Evolutionary conservation across 2,888 invertebrate species (phyloP).

Genomic region (Scaptomyza parva): DNA sequence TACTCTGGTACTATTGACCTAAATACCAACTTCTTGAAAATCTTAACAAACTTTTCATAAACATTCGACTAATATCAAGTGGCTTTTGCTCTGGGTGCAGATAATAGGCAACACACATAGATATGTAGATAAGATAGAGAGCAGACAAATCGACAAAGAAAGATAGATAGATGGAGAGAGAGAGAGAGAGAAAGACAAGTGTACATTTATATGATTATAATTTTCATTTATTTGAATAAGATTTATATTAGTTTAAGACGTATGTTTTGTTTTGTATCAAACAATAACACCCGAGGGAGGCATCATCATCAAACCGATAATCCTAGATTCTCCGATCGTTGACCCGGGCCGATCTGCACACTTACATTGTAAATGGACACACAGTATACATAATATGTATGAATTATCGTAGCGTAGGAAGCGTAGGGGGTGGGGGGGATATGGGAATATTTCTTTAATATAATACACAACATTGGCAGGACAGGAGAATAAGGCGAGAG

Average conservation of each 20-base stretch:
- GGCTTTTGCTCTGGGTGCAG: constrained; percentile 5
- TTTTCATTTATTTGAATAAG: constrained; percentile 58
- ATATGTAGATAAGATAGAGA: constrained; percentile 6
- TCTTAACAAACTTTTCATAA: not conserved
- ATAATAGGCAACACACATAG: constrained; percentile 5
- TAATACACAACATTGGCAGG: constrained; percentile 45
- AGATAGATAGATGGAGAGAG: constrained; percentile 1
- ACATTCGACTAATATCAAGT: not conserved
- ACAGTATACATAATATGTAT: constrained; percentile 16
- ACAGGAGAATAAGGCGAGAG: not conserved
- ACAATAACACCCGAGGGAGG: constrained; percentile 42
- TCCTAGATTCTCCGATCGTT: constrained; percentile 8
- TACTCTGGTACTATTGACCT: not conserved
- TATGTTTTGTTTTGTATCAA: constrained; percentile 60
- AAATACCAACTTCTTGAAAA: not conserved
- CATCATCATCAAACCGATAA: constrained; percentile 2
- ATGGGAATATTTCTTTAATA: constrained; percentile 15
- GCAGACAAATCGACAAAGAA: not conserved
- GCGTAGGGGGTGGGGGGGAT: not conserved
- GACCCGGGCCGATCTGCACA: constrained; percentile 26
- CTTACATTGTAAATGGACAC: constrained; percentile 53
- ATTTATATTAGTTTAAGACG: constrained; percentile 56
- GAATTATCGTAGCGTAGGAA: constrained; percentile 20
- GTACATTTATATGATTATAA: constrained; percentile 21
- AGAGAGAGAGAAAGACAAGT: not conserved